Evolutionary conservation across 1,140 invertebrate species (phyloP).

Genomic region (Aphaenogaster ashmeadi): DNA sequence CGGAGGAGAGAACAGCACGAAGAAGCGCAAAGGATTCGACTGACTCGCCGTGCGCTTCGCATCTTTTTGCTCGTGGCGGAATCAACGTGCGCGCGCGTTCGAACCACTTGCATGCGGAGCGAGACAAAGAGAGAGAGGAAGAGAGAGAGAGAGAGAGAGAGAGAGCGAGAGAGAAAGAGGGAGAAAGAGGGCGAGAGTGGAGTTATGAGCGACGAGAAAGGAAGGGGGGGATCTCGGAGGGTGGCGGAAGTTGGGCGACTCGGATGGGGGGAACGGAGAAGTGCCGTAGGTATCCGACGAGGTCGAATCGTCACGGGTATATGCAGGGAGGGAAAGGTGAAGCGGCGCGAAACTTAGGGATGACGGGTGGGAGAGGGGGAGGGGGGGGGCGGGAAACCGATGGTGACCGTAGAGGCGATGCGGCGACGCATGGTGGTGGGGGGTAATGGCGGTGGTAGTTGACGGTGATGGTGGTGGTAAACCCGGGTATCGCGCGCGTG

Average conservation of each 20-base stretch:
- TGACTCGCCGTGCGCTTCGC: conserved; percentile 40
- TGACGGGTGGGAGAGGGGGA: neutral
- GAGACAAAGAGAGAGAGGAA: neutral
- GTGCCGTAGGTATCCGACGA: conserved; percentile 23
- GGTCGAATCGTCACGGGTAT: conserved; percentile 20
- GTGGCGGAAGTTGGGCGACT: conserved; percentile 59
- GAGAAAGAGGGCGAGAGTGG: neutral
- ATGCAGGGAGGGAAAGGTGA: conserved; percentile 34
- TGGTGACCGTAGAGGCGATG: conserved; percentile 64
- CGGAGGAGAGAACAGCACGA: neutral
- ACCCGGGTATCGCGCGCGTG: conserved; percentile 59
- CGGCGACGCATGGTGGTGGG: conserved; percentile 31
- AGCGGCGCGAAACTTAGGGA: conserved; percentile 10
- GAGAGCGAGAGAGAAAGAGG: neutral
- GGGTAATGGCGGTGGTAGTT: neutral
- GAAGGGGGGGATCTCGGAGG: neutral
- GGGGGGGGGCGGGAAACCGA: neutral
- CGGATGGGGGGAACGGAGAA: conserved; percentile 3
- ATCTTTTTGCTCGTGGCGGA: conserved; percentile 18
- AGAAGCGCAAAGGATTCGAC: conserved; percentile 46
- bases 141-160: neutral
- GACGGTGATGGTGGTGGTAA: conserved; percentile 37
- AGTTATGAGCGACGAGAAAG: neutral
- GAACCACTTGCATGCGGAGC: conserved; percentile 20
- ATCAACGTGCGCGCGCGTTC: conserved; percentile 35